Evolutionary conservation across 2,113 vertebrate species (phyloP), one percentile per base, ranked within the genome.

Genomic region (Brachypteracias leptosomus): DNA sequence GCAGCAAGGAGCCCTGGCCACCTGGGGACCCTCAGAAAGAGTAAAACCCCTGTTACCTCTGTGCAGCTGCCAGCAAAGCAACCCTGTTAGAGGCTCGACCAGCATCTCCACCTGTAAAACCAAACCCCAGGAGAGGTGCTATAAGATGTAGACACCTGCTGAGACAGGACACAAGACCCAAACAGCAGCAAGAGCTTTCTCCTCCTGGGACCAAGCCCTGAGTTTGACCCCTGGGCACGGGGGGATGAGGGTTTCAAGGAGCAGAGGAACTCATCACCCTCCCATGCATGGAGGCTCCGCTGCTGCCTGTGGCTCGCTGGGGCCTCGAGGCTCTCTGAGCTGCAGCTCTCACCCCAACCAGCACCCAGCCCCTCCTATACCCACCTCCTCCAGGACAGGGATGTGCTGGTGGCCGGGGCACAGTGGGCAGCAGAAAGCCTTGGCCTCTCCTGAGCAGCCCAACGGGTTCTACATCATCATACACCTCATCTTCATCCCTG

Each of bases 401-500:
- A 31, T 31, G 4, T 0, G 11, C 85, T 52, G 82, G 28, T 0
- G 7, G n/a, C 57, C 5, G 52, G 61, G 79, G 61, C 10, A 8
- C 6, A 2, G 76, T 0, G 9, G 90, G n/a, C 9, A 54, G 77
- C 11, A 18, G 61, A 46, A 86, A 17, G 17, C 68, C 83, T 84
- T 75, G 73, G 29, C 29, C 73, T 54, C 49, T 90, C 79, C 65
- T 40, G 57, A 36, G 36, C 54, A 19, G 13, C 40, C 83, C 83
- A 63, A 65, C 13, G 0, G 93, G 20, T 57, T 97, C 96, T 1
- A 92, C 52, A 0, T 97, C 96, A 2, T 97, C 96, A 0, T 97
- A 97, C 4, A 97, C 26, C 76, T 93, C 92, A 7, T 92, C 93
- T 65, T 72, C 88, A 22, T 2, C 65, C 73, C 96, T 97, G 90